Base-by-base conservation (phyloP, 1,140 invertebrate species). In the Drosophila jambulina region DNA sequence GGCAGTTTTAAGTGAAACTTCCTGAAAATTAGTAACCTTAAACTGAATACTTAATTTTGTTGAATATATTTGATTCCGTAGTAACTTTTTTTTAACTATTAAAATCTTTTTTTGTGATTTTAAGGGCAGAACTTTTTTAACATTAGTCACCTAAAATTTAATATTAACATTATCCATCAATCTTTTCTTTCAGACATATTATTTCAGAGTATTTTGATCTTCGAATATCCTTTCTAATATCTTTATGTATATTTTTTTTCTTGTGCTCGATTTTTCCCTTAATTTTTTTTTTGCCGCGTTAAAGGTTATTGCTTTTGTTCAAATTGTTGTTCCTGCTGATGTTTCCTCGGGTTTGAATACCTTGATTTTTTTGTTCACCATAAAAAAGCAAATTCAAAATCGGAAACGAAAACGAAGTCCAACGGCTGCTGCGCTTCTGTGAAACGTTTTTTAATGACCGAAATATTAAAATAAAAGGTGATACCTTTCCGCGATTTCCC, bases 391-490 rank as follows among this genome's bases (percentile, higher is more conserved):
- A 70, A 69, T 36, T 68, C 57, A 49, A 64, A 78, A 58, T 43
- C 27, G 46, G 38, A 75, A 75, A 61, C 56, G 67, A 59, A 79
- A 65, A 36, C 68, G 54, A 38, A 36, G 12, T 21, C 19, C 29
- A n/a, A 21, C 62, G 34, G 43, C 65, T 49, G 48, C 64, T 25
- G 65, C 21, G 15, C 45, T 38, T 54, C 21, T 38, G 62, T 29
- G 45, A 72, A 74, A 60, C 54, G 70, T 0, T 74, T 74, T 72
- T 74, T 74, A 74, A 74, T 72, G 70, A 60, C 54, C 53, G 42
- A 74, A 74, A 74, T 74, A 72, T 74, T 74, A 72, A 72, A 72
- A 74, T 60, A 74, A 74, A 72, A 72, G 68, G 67, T 74, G 68
- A 43, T 49, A 60, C 54, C 68, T 60, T 56, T 57, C 63, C 45